Evolutionary conservation across 2,797 vertebrate genomes (phyloP), one percentile per base, ranked within the genome.

Genomic region (Silurus aristotelis): DNA sequence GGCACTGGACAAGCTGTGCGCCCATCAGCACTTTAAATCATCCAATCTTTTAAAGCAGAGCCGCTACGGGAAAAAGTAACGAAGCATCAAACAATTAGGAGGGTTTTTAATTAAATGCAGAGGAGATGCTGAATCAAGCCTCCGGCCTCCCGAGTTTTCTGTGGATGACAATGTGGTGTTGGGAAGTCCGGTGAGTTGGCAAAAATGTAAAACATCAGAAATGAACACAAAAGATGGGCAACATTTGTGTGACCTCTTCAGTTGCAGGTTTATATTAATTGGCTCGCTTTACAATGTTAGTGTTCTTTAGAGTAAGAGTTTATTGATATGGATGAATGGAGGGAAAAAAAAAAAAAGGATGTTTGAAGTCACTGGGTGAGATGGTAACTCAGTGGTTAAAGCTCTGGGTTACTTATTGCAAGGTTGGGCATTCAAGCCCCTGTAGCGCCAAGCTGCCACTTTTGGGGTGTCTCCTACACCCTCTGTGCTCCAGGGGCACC

Each of bases 1-100:
- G 89, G 92, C 93, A 94, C 94, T 93, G 93, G 94, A 94, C 92
- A 89, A 88, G 91, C 89, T 86, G 89, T 94, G 94, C 94, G 91
- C 93, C 89, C 92, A 94, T 96, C 95, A 96, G 95, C 95, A 95
- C 90, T 96, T 95, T 95, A 90, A 92, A 94, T 93, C 70, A 73
- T 90, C 93, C 94, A 95, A 95, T 95, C 94, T 94, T 94, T 96
- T 96, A 95, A 95, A 95, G 91, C 90, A 2, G 25, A 89, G 82
- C 89, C 89, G 88, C 93, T 93, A 83, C 89, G 72, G 78, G 60
- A 90, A 92, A 56, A 91, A 92, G 93, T 93, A 94, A 95, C 93
- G 92, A 95, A 93, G 91, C 92, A 93, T 95, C 93, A 94, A 85
- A 94, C 92, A 93, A 93, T 14, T 89, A 89, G 89, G 81, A 85